Conservation (phyloP, 2,888 invertebrate genomes). For the Heteropelma amictum region DNA sequence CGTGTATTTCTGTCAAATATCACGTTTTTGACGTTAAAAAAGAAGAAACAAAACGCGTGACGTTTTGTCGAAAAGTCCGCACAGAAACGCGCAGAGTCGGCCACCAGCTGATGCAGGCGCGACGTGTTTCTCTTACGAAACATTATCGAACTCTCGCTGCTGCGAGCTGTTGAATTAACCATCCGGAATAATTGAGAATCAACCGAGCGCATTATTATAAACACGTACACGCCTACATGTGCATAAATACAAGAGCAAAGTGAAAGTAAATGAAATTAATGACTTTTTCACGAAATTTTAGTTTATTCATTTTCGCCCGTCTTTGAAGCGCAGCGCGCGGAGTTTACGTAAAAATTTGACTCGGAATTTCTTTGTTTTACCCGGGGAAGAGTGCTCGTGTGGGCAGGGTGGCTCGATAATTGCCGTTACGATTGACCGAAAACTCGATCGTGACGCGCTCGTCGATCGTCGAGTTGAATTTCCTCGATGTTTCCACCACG, state of each 20-base stretch:
- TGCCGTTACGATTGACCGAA: too few species aligned
- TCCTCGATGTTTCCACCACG: too few species aligned
- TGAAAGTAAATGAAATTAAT: slow-evolving; percentile 41
- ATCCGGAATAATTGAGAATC: slow-evolving; percentile 44
- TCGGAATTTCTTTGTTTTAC: too few species aligned
- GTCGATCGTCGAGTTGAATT: too few species aligned
- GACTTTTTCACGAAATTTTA: slow-evolving; percentile 34
- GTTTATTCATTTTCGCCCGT: slow-evolving; percentile 1
- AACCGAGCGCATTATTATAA: slow-evolving; percentile 17
- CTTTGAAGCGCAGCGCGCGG: background rate
- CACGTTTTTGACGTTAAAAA: background rate
- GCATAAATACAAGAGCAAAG: slow-evolving; percentile 1
- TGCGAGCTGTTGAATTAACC: slow-evolving; percentile 54
- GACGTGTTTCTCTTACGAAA: slow-evolving; percentile 50
- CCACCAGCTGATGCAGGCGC: slow-evolving; percentile 15
- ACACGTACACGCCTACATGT: background rate
- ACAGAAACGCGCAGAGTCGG: slow-evolving; percentile 9
- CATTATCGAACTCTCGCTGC: slow-evolving; percentile 41
- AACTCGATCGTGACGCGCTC: background rate
- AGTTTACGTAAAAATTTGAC: too few species aligned
- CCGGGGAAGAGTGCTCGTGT: too few species aligned
- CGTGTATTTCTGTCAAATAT: too few species aligned
- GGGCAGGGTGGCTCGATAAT: too few species aligned
- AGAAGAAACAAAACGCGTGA: background rate
- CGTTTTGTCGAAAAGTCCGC: slow-evolving; percentile 20